Evolutionary conservation across 2,113 vertebrate species (phyloP), one percentile per base, ranked within the genome.

Genomic region (Syngnathoides biaculeatus): DNA sequence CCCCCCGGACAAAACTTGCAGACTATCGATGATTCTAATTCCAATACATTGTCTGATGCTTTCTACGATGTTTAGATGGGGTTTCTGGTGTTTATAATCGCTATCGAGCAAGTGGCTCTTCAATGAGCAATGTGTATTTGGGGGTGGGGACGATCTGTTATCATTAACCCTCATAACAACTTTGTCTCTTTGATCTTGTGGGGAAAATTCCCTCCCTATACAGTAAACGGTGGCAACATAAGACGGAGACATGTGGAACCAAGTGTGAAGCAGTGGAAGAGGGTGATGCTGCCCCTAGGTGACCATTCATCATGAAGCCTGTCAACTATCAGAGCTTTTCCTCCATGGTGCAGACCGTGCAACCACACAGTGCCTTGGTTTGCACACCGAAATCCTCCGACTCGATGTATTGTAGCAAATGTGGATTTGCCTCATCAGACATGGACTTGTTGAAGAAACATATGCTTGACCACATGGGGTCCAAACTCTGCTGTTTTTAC

Each of bases 401-500:
- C 0, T 39, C 81, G 67, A 78, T 74, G 74, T 70, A 60, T 43
- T 87, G 89, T 68, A 79, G 83, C 59, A 89, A 89, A 57, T 87
- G 85, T 74, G 74, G 79, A 55, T 89, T 86, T 64, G 61, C 68
- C 0, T 64, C 80, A 0, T 38, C 61, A 1, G 82, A 89, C 8
- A 6, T 69, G 0, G 65, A 62, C 0, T 59, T 12, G 1, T 79
- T 87, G 35, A 80, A 78, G 39, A 86, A 81, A 20, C 86, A 89
- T 19, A 65, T 81, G 78, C 3, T 68, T 0, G 87, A 88, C 43
- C 86, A 90, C 45, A 56, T 27, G 52, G 73, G 63, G 30, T 79
- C 79, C 0, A 69, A 64, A 68, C 87, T 84, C 75, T 78, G 76
- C 47, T 90, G 87, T 50, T 82, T 87, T 26, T 87, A 88, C 10